These are phyloP conservation scores for Vanessa atalanta DNA, from an alignment of 1,140 invertebrate species.

Conservation along the genomic window DNA sequence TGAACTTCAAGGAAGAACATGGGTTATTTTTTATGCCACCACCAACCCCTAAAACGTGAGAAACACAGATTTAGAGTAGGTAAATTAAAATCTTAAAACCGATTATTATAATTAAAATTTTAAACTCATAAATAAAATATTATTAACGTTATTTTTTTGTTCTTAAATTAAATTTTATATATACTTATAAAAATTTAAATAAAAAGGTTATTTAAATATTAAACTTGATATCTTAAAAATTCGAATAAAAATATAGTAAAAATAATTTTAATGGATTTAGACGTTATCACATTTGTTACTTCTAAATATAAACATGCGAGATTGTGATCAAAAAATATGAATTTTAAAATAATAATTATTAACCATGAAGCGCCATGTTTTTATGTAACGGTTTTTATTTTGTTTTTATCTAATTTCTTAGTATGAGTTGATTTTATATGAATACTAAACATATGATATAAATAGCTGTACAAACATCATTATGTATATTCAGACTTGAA, in stretches of 20 bases:
- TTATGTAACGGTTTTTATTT: no score
- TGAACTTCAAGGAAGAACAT: no score
- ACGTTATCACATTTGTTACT: neutral
- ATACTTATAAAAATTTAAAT: neutral
- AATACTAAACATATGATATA: neutral
- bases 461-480: no score
- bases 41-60: no score
- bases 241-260: neutral
- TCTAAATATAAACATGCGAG: neutral
- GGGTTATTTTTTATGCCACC: no score
- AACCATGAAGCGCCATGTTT: slow-evolving; percentile 1
- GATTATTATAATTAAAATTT: no score
- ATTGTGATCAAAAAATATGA: neutral
- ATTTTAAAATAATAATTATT: neutral
- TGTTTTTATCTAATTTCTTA: neutral
- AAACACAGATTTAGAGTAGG: no score
- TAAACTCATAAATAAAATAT: no score
- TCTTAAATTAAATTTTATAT: no score
- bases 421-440: neutral
- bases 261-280: slow-evolving; percentile 1
- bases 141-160: no score
- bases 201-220: neutral
- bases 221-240: neutral
- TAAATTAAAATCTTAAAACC: no score
- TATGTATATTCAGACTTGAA: no score